Base-by-base conservation (phyloP, 37 sponge, comb jelly and placozoan genomes). In the Aplysina aerophoba region DNA sequence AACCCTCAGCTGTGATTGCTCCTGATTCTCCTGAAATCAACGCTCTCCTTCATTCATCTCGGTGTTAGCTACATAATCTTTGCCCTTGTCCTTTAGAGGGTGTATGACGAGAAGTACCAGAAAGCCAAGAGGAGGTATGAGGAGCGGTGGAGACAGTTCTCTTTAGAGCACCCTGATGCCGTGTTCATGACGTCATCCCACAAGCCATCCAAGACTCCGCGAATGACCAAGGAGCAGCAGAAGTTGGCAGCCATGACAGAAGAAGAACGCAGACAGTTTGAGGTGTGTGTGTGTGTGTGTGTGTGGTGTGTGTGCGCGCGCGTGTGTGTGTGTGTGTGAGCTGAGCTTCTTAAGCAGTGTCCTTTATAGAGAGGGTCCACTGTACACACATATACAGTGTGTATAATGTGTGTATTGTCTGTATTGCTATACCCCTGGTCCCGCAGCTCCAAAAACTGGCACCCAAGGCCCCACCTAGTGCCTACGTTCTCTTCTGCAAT, bases 401-500 rank as follows among this genome's bases (percentile, higher is more conserved):
- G 33, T 71, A 11, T 27, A 57, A 4, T 62, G 25, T 62, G 25
- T 62, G 63, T 27, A 8, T 27, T 3, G 4, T 3, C 3, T 44
- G 50, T 11, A 3, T 44, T 44, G 50, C 6, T 8, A 44, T 44
- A 8, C 8, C 50, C 3, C 50, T 11, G 50, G 8, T 44, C 50
- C 3, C 50, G 15, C 67, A 90, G 90, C 54, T 81, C 11, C 85
- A 85, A 56, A 35, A 44, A 8, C 55, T 53, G 59, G 59, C 59
- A 2, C 92, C 92, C 14, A 92, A 92, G 62, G 73, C 19, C 1
- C 92, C 92, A 27, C 40, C 72, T 30, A 56, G 84, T 16, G 64
- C 92, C 0, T 92, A 88, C 62, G 22, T 88, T 12, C 80, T 77
- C 59, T 92, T 88, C 84, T 88, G 80, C 38, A 85, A 88, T 19